A percentile compares a stretch with the other conserved stretches of the same genome.
Evolutionary conservation across 1,140 invertebrate genomes (phyloP).

Genomic region (Drosophila simulans): DNA sequence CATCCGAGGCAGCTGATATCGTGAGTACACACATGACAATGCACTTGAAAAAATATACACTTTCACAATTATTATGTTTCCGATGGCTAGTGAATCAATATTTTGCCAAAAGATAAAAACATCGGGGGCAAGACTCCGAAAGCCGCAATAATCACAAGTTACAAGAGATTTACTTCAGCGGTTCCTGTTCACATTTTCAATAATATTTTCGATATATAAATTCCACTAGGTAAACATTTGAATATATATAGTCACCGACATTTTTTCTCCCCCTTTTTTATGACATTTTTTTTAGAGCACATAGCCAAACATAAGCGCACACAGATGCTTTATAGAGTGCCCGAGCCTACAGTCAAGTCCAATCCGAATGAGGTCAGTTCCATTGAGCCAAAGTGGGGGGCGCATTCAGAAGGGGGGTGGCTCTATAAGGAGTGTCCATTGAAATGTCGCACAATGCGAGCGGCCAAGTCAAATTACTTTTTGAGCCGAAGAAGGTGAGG

Average conservation of each 20-base stretch:
- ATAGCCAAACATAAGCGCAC: constrained; percentile 7
- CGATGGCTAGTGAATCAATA: background rate
- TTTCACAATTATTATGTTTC: too few relatives aligned
- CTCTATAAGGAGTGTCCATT: constrained; percentile 35
- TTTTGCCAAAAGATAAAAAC: too few relatives aligned
- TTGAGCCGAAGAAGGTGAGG: constrained; percentile 10
- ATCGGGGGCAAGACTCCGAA: too few relatives aligned
- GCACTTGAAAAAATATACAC: constrained; percentile 5
- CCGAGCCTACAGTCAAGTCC: constrained; percentile 43
- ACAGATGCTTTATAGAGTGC: constrained; percentile 21
- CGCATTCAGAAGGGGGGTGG: background rate
- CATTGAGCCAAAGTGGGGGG: constrained; percentile 39
- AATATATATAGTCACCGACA: background rate
- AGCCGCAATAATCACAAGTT: too few relatives aligned
- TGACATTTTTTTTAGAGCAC: constrained; percentile 1
- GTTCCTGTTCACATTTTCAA: too few relatives aligned
- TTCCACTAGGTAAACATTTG: too few relatives aligned
- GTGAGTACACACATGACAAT: constrained; percentile 56
- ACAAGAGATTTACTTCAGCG: too few relatives aligned
- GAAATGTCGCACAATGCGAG: constrained; percentile 61
- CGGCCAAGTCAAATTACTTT: constrained; percentile 58
- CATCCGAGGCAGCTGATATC: constrained; percentile 72
- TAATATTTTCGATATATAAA: too few relatives aligned
- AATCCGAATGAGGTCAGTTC: constrained; percentile 65
- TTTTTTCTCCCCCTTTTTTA: too few relatives aligned